phyloP scores from a whole-genome alignment of 2,888 invertebrate genomes.

The Lydus trimaculatus region DNA sequence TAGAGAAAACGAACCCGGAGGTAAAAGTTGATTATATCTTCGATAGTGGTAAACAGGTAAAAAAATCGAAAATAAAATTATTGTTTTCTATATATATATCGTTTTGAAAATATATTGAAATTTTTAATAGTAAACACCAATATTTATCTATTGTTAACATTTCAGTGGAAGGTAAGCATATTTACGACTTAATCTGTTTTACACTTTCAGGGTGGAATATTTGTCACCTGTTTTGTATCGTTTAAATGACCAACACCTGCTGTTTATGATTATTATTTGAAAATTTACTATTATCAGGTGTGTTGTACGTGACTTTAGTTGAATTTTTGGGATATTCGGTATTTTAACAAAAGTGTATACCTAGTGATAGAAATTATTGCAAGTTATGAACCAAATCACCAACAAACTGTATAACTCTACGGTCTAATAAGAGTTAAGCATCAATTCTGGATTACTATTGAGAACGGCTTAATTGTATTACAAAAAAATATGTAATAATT shows the following conservation, averaged over 20 bases:
- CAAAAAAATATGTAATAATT: neutral
- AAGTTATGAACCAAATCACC: constrained; percentile 6
- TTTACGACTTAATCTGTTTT: constrained; percentile 22
- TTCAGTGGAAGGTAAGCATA: constrained; percentile 10
- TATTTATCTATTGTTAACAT: neutral
- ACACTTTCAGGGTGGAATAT: neutral
- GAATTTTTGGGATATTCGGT: neutral
- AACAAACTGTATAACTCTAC: neutral
- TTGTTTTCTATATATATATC: neutral
- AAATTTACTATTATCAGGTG: neutral
- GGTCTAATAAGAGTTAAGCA: constrained; percentile 9
- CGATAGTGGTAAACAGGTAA: constrained; percentile 1
- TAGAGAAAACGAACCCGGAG: constrained; percentile 25
- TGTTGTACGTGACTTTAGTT: constrained; percentile 16
- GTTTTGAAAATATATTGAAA: neutral
- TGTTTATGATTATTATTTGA: neutral
- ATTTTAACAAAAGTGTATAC: neutral
- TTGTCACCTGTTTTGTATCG: constrained; percentile 1
- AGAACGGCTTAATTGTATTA: constrained; percentile 3
- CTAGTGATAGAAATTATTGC: constrained; percentile 4
- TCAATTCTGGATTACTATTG: neutral
- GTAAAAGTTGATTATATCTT: neutral
- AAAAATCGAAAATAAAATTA: neutral
- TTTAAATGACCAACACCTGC: constrained; percentile 11
- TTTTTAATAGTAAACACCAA: neutral